Evolutionary conservation across 2,797 vertebrate species (phyloP), one percentile per base, ranked within the genome.

Genomic region (Melanotaenia nigrans): DNA sequence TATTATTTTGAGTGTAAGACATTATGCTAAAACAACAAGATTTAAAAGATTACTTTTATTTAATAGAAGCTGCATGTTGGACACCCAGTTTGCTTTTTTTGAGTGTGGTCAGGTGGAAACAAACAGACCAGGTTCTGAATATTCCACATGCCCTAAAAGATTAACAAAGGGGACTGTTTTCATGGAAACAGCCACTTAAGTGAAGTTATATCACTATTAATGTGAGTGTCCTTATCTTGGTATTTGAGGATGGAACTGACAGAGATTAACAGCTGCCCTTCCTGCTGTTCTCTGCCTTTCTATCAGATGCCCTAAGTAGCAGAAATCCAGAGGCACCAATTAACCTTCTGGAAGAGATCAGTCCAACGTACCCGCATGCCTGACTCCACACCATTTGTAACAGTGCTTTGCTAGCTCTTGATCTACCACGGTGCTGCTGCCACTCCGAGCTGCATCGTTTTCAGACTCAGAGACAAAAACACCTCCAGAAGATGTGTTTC

Each of bases 281-380:
- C 87, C 82, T 83, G 75, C 73, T 83, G 75, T 77, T 88, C 71
- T 70, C 49, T 53, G 76, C 73, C 77, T 82, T 85, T 89, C 82
- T 88, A 92, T 93, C 91, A 90, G 90, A 89, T 89, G 90, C 74
- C 86, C 87, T 33, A 49, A 89, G 87, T 62, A 75, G 81, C 87
- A 82, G 80, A 87, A 86, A 88, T 91, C 90, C 89, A 91, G 84
- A 88, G 85, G 90, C 90, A 87, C 86, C 91, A 92, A 94, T 94
- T 93, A 92, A 92, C 90, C 91, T 92, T 87, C 82, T 85, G 86
- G 87, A 89, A 84, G 85, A 87, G 86, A 90, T 91, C 87, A 85
- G 69, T 90, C 83, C 36, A n/a, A 89, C 86, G 91, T 84, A 88
- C 73, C 69, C 30, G 24, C 84, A 78, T 61, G 87, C 87, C 91